Evolutionary conservation across 2,797 vertebrate species (phyloP).

Genomic region (Dendrocincla fuliginosa): DNA sequence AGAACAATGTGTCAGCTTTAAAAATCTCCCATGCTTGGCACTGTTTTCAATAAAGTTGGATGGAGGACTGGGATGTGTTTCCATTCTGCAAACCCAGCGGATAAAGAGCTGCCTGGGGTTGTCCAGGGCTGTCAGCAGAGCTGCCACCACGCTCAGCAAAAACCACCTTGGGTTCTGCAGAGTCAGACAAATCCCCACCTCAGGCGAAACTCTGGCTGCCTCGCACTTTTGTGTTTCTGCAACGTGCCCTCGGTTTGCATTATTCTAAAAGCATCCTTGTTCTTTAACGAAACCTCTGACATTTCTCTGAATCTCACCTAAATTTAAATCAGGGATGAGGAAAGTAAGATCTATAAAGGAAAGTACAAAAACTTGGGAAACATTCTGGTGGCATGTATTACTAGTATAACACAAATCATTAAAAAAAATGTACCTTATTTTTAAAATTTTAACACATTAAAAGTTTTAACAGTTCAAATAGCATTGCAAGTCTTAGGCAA

Average conservation of each 20-base stretch:
- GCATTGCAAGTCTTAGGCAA: neutral
- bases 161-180: neutral
- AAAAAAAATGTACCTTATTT: neutral
- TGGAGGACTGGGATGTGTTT: neutral
- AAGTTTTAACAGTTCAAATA: neutral
- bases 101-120: neutral
- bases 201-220: neutral
- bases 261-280: neutral
- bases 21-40: neutral
- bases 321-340: neutral
- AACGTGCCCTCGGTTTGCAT: neutral
- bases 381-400: neutral
- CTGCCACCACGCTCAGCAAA: neutral
- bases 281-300: neutral
- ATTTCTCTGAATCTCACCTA: neutral
- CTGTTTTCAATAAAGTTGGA: neutral
- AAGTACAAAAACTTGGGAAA: neutral
- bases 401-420: neutral
- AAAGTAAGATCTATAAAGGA: neutral
- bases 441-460: neutral
- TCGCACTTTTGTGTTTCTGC: neutral
- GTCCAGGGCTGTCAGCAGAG: neutral
- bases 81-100: neutral
- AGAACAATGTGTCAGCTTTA: neutral
- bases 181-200: neutral